Evolutionary conservation across 2,797 vertebrate genomes (phyloP), one percentile per base, ranked within the genome.

Genomic region (Malacoraja senta): DNA sequence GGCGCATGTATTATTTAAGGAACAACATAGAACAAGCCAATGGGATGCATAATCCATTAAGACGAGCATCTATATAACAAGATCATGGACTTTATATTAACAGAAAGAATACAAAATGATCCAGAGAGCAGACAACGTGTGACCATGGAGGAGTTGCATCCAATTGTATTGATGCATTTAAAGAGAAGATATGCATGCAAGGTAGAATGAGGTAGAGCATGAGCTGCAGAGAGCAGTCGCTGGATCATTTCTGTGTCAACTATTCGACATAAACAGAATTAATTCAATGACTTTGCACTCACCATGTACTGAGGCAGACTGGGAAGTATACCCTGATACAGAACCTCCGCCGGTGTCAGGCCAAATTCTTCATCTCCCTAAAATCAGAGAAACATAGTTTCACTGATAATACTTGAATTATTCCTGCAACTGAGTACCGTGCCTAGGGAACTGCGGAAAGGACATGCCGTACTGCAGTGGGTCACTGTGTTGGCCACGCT

Each of bases 251-350:
- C 15, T 63, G 53, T 17, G 26, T n/a, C 29, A 15, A 12, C 29
- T 63, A 61, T 86, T 83, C 58, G n/a, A n/a, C 8, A 84, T 61
- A 84, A 26, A 86, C 61, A 32, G 10, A 63, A 7, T 6, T 61
- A 6, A 19, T 17, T 44, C 19, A 19, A 17, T 1, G 74, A 1
- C 0, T 21, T 61, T 29, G 15, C 71, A 94, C 97, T 97, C 92
- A 99, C 99, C 99, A 99, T 99, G 94, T 99, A 99, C 94, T 99
- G 99, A 8, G 99, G 99, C 95, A 99, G 96, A 95, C 98, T 99
- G 94, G 99, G 98, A 81, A 99, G 97, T 92, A 99, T 98, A 93
- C 98, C 99, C 95, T 99, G 99, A 95, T 99, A 99, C 74, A 99
- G 97, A 93, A 99, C 97, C 96, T 99, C 99, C 0, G 97, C 97